These are phyloP conservation scores for Zygothrica quintamaculata DNA, from an alignment of 2,888 invertebrate species.

Conservation along the genomic window DNA sequence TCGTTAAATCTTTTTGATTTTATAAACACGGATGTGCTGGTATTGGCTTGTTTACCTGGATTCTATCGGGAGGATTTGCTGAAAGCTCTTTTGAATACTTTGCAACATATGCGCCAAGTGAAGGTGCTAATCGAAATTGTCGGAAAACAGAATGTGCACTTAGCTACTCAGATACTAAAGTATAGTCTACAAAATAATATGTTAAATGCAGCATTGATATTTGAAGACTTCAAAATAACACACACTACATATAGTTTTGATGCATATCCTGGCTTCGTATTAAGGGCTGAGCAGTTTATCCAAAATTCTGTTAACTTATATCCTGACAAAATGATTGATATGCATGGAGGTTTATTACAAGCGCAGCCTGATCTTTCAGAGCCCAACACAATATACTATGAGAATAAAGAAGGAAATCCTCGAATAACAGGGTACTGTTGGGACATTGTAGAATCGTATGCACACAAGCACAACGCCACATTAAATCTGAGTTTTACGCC, in stretches of 20 bases:
- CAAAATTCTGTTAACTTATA: conserved; percentile 20
- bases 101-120: conserved; percentile 46
- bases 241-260: conserved; percentile 37
- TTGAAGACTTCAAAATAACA: conserved; percentile 36
- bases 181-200: conserved; percentile 43
- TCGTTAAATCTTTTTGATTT: conserved; percentile 16
- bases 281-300: conserved; percentile 26
- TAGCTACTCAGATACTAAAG: conserved; percentile 35
- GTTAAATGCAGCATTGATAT: conserved; percentile 48
- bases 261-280: conserved; percentile 44
- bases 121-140: conserved; percentile 54
- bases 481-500: conserved; percentile 31
- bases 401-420: conserved; percentile 22
- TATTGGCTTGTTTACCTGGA: conserved; percentile 52
- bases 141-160: neutral
- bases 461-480: conserved; percentile 51
- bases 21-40: conserved; percentile 38
- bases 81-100: conserved; percentile 15
- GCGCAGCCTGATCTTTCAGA: conserved; percentile 65
- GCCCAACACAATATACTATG: conserved; percentile 59
- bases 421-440: conserved; percentile 57
- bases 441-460: conserved; percentile 52
- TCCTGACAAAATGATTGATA: conserved; percentile 48
- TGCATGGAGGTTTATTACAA: conserved; percentile 35
- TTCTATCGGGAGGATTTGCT: conserved; percentile 44